Percentiles rank a stretch among this genome's conserved stretches.
phyloP scores from a whole-genome alignment of 2,113 vertebrate genomes.

The Rhinichthys klamathensis region DNA sequence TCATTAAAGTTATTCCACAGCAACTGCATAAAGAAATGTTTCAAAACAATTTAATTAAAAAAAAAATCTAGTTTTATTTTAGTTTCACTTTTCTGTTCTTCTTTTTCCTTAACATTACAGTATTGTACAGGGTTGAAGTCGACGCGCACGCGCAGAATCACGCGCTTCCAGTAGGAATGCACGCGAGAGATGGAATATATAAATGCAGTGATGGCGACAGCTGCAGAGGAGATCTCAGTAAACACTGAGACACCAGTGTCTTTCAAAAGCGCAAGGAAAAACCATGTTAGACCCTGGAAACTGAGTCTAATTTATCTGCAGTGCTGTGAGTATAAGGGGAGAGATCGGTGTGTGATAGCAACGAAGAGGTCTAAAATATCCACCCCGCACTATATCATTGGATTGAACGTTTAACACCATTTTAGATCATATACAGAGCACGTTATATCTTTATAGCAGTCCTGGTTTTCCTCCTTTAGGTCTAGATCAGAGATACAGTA shows the following conservation, averaged over 20 bases:
- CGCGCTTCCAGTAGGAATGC: not conserved
- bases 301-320: conserved; percentile 74
- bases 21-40: not conserved
- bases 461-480: not conserved
- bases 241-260: conserved; percentile 63
- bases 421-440: not conserved
- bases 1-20: not conserved
- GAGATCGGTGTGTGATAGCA: not conserved
- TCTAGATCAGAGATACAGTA: not conserved
- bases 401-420: not conserved
- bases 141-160: conserved; percentile 34
- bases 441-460: conserved; percentile 15
- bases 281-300: conserved; percentile 69
- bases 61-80: conserved; percentile 29
- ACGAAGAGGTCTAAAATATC: not conserved
- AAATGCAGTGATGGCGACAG: conserved; percentile 69
- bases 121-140: too few species aligned
- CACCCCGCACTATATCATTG: conserved; percentile 20
- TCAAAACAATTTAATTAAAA: not conserved
- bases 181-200: conserved; percentile 18
- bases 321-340: conserved; percentile 72
- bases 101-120: not conserved
- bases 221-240: conserved; percentile 67
- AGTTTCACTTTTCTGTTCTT: not conserved
- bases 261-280: conserved; percentile 66